Base-by-base conservation (phyloP, 2,797 vertebrate species). In the Hirundo rustica region DNA sequence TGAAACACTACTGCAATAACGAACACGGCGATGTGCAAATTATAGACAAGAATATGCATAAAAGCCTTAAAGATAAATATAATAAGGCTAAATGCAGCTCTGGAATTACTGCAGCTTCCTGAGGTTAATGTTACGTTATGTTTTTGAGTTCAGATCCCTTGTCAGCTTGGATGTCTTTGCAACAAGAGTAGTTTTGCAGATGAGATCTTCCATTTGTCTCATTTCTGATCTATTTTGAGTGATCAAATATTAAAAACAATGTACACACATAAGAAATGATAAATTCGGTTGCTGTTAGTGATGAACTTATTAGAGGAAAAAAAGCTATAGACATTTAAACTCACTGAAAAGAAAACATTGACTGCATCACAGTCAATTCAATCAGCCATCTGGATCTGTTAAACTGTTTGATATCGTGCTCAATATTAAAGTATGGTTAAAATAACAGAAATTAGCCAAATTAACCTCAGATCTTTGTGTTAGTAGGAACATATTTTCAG, bases 51-150 rank as follows among this genome's bases (percentile, higher is more conserved):
- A 92, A 84, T 86, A 86, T 54, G 51, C 55, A 86, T 73, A 50
- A 84, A 91, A 90, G 20, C 60, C n/a, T 81, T 74, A 36, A 78
- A 89, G 84, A 90, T 57, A 93, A 94, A 86, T 71, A 82, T 82
- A 81, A 60, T n/a, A 73, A 70, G 38, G 60, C 55, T 86, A 89
- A 89, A 82, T 76, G 74, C 60, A 76, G 38, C 53, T 88, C 55
- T 73, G 53, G 88, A 79, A 30, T 81, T 62, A 45, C 10, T 88
- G 68, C 17, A 42, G 32, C 16, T 91, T 71, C 13, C 36, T 66
- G 50, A 83, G 58, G 44, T 51, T 89, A 84, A 23, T 10, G 23
- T 64, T 93, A 14, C 0, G 0, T 36, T 53, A 34, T 38, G 14
- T 25, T 77, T 62, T 34, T 60, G 17, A 84, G 62, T 64, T 95